Conservation (phyloP, 2,113 vertebrate species). For the Pachycephala philippinensis region DNA sequence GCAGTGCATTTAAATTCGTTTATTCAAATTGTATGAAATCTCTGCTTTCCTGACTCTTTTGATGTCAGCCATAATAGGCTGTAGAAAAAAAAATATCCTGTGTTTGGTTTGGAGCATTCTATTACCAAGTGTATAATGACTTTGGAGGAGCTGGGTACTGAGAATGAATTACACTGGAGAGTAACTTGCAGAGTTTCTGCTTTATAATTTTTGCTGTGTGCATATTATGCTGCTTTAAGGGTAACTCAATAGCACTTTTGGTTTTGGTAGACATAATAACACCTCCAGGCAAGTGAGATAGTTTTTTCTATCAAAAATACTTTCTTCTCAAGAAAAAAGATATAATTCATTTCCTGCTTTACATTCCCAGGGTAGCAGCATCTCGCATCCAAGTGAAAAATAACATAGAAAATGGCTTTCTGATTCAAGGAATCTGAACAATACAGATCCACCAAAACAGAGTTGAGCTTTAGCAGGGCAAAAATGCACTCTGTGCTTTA, state of each 20-base stretch:
- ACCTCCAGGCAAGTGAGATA: background rate
- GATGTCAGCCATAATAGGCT: background rate
- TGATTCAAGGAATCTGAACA: background rate
- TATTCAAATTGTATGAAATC: background rate
- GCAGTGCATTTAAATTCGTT: background rate
- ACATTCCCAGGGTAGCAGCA: background rate
- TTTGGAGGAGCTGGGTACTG: background rate
- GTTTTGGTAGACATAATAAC: slow-evolving; percentile 31
- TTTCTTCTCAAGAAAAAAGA: background rate
- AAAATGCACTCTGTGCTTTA: background rate
- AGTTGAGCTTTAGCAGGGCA: background rate
- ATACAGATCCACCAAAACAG: background rate
- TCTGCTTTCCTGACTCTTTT: slow-evolving; percentile 9
- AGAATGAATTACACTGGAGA: background rate
- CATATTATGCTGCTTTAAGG: slow-evolving; percentile 1
- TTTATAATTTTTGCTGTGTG: slow-evolving; percentile 10
- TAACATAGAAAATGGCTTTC: background rate
- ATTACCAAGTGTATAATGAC: slow-evolving; percentile 9
- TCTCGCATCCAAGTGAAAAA: background rate
- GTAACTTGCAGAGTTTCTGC: background rate
- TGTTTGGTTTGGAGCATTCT: slow-evolving; percentile 14
- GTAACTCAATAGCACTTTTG: background rate
- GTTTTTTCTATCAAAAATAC: background rate
- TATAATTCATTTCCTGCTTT: background rate
- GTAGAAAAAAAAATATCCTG: background rate